Evolutionary conservation across 2,113 vertebrate genomes (phyloP).

Genomic region (Cebidichthys violaceus): DNA sequence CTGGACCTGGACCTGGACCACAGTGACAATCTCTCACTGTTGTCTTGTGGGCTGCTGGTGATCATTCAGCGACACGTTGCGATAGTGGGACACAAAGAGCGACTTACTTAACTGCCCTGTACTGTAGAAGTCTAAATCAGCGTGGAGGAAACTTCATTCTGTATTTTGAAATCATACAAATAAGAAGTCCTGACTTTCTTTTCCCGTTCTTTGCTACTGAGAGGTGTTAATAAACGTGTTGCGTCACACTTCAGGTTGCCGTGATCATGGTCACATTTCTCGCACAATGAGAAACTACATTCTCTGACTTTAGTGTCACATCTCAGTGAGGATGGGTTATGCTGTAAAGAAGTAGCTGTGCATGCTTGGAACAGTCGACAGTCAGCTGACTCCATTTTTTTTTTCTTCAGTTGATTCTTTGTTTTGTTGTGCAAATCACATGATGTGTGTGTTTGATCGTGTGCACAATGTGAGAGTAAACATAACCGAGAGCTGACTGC

Average conservation of each 20-base stretch:
- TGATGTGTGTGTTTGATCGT: background rate
- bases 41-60: slow-evolving; percentile 5
- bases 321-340: background rate
- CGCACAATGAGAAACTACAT: slow-evolving; percentile 9
- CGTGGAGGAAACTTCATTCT: background rate
- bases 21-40: slow-evolving; percentile 23
- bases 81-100: slow-evolving; percentile 4
- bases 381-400: background rate
- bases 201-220: background rate
- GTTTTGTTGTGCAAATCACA: background rate
- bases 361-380: background rate
- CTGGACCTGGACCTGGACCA: slow-evolving; percentile 50
- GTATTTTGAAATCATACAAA: background rate
- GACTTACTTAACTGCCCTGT: background rate
- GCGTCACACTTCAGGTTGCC: slow-evolving; percentile 6
- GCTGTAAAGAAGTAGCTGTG: background rate
- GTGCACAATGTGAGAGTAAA: background rate
- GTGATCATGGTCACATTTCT: slow-evolving; percentile 24
- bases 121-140: background rate
- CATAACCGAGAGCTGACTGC: background rate
- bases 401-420: background rate
- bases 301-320: background rate
- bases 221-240: background rate
- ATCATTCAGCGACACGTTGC: background rate
- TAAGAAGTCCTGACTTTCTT: background rate